Evolutionary conservation across 2,113 vertebrate genomes (phyloP).

Genomic region (Colossoma macropomum): DNA sequence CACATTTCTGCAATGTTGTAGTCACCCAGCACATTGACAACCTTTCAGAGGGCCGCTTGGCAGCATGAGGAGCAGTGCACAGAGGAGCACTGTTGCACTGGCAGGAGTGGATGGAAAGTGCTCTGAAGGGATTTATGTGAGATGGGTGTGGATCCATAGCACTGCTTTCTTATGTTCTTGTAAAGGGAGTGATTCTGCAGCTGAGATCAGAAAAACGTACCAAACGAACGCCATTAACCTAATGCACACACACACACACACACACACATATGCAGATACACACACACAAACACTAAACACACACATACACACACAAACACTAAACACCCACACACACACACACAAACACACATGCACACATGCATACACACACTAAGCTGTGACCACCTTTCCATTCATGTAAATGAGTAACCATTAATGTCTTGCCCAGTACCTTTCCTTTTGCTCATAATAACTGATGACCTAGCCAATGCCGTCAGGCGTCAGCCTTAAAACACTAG

Average conservation of each 20-base stretch:
- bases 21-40: conserved; percentile 13
- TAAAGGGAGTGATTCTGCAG: conserved; percentile 24
- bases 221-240: conserved; percentile 7
- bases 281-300: too few species aligned
- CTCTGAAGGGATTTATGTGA: conserved; percentile 7
- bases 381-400: conserved; percentile 26
- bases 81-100: conserved; percentile 44
- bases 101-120: conserved; percentile 22
- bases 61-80: conserved; percentile 5
- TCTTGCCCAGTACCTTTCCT: background rate
- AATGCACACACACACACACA: background rate
- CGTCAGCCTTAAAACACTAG: too few species aligned
- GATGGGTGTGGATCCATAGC: conserved; percentile 33
- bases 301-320: too few species aligned
- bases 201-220: conserved; percentile 7
- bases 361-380: background rate
- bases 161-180: conserved; percentile 12
- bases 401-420: conserved; percentile 14
- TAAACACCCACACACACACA: too few species aligned
- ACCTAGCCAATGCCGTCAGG: background rate
- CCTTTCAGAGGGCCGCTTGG: conserved; percentile 41
- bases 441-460: background rate
- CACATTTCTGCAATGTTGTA: conserved; percentile 26
- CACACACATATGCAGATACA: background rate
- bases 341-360: too few species aligned